Conservation (phyloP, 2,113 vertebrate genomes). For the rabbit (Oryctolagus cuniculus) region mOryCun1.1 NC_091442.1:15122501-15123000, state of each 20-base stretch:
- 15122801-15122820: slow-evolving; percentile 19
- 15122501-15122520: too few relatives aligned
- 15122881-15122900: too few relatives aligned
- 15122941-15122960: too few relatives aligned
- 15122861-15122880: background rate
- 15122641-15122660: slow-evolving; percentile 29
- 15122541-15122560: background rate
- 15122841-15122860: background rate
- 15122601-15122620: background rate
- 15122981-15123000: too few relatives aligned
- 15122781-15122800: slow-evolving; percentile 4
- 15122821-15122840: background rate
- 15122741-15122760: background rate
- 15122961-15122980: too few relatives aligned
- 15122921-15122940: too few relatives aligned
- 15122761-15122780: background rate
- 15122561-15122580: slow-evolving; percentile 36
- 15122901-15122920: background rate
- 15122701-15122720: background rate
- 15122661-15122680: background rate
- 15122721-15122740: slow-evolving; percentile 4
- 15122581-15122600: slow-evolving; percentile 32
- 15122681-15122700: background rate
- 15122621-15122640: background rate
- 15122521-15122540: too few relatives aligned